Evolutionary conservation across 2,888 invertebrate genomes (phyloP).

Genomic region (Polyommatus iphigenia): DNA sequence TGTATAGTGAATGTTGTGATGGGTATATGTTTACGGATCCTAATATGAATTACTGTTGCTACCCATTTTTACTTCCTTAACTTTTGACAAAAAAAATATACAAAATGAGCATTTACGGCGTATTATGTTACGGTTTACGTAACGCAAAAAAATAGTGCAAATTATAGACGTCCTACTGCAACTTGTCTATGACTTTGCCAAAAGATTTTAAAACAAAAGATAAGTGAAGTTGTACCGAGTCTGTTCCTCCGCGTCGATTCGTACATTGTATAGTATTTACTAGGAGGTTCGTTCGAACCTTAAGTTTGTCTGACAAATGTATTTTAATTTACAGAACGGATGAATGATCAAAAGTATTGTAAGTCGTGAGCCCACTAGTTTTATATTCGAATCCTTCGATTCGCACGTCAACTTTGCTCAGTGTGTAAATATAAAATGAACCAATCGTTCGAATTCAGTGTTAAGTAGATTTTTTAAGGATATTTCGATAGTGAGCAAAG

Average conservation of each 20-base stretch:
- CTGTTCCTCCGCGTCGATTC: conserved; percentile 2
- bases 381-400: not conserved
- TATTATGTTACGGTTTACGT: conserved; percentile 5
- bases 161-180: conserved; percentile 11
- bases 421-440: conserved; percentile 26
- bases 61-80: conserved; percentile 43
- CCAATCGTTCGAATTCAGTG: conserved; percentile 27
- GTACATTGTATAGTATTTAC: conserved; percentile 24
- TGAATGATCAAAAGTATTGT: not conserved
- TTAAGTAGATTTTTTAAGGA: conserved; percentile 21
- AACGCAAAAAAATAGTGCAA: conserved; percentile 22
- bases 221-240: conserved; percentile 18
- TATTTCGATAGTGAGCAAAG: conserved; percentile 25
- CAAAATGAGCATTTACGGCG: conserved; percentile 25
- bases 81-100: conserved; percentile 35
- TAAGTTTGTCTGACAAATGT: not conserved
- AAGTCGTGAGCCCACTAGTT: not conserved
- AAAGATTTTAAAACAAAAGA: conserved; percentile 18
- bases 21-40: conserved; percentile 49
- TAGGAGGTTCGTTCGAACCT: not conserved
- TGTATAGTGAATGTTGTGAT: conserved; percentile 62
- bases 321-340: conserved; percentile 3
- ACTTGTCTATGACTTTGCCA: conserved; percentile 25
- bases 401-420: not conserved
- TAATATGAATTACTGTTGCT: conserved; percentile 50